A percentile compares a stretch with the other conserved stretches of the same genome.
Conservation (phyloP, 2,797 vertebrate genomes). For the Odontamblyopus rebecca region DNA sequence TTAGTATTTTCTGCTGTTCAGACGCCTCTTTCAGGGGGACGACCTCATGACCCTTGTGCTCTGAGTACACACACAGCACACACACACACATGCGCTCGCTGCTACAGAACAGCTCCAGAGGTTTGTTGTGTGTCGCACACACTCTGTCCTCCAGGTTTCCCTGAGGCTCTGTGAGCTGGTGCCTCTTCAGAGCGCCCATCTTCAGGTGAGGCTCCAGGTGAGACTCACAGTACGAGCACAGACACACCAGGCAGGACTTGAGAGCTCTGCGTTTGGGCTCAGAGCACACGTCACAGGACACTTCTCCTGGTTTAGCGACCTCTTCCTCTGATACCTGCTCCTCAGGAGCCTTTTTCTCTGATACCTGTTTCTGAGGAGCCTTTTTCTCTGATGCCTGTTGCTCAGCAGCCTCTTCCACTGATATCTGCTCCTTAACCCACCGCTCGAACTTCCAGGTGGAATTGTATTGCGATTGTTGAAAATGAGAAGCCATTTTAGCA, state of each 20-base stretch:
- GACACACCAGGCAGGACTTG: conserved; percentile 34
- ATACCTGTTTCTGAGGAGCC: background rate
- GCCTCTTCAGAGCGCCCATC: background rate
- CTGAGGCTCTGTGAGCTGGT: conserved; percentile 26
- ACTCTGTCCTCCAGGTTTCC: conserved; percentile 21
- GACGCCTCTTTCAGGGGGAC: conserved; percentile 21
- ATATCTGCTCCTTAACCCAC: background rate
- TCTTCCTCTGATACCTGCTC: background rate
- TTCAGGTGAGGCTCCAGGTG: conserved; percentile 40
- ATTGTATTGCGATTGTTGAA: conserved; percentile 21
- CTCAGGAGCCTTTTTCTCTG: background rate
- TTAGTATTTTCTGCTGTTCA: conserved; percentile 12
- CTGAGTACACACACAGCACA: conserved; percentile 3
- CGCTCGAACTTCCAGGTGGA: conserved; percentile 4
- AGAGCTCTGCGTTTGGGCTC: conserved; percentile 27
- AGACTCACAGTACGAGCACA: conserved; percentile 30
- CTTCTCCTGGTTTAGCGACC: conserved; percentile 17
- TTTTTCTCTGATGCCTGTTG: conserved; percentile 1
- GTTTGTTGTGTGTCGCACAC: conserved; percentile 19
- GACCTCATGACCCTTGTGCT: conserved; percentile 30
- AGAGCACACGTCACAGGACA: conserved; percentile 20
- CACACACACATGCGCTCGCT: conserved; percentile 26
- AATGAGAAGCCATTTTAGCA: conserved; percentile 25
- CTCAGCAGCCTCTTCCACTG: background rate
- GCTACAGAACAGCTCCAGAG: conserved; percentile 39